phyloP scores from a whole-genome alignment of 30 jellyfish, hydroid and myxozoan species.

The Aurelia aurita complex sp. Pacific region DNA sequence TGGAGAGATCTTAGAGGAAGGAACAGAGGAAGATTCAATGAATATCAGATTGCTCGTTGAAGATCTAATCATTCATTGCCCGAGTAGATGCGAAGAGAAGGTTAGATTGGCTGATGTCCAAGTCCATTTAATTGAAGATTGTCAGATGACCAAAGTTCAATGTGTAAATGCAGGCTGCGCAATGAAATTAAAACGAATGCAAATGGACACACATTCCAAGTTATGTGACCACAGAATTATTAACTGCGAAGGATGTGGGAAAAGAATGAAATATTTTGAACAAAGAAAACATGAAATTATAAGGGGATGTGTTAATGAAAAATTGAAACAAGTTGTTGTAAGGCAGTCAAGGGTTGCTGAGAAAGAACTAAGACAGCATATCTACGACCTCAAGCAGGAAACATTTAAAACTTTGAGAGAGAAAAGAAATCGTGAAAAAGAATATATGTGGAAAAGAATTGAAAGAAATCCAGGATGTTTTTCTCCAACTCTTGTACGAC shows the following conservation, averaged over 20 bases:
- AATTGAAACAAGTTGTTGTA: slow-evolving; percentile 44
- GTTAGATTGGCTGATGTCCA: slow-evolving; percentile 11
- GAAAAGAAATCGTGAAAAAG: slow-evolving; percentile 44
- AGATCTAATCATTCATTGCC: slow-evolving; percentile 39
- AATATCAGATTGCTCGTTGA: slow-evolving; percentile 11
- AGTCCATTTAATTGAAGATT: slow-evolving; percentile 1
- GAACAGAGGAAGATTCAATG: slow-evolving; percentile 17
- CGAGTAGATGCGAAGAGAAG: slow-evolving; percentile 36
- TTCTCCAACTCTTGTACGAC: slow-evolving; percentile 69
- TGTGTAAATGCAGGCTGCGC: slow-evolving; percentile 42
- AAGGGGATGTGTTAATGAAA: slow-evolving; percentile 44
- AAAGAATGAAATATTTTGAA: slow-evolving; percentile 23
- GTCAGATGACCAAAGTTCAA: slow-evolving; percentile 31
- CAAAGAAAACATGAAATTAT: slow-evolving; percentile 51
- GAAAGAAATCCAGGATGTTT: slow-evolving; percentile 63
- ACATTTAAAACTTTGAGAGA: slow-evolving; percentile 47
- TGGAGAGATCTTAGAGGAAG: slow-evolving; percentile 38
- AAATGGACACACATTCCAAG: slow-evolving; percentile 24
- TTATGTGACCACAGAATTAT: slow-evolving; percentile 53
- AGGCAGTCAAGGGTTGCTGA: slow-evolving; percentile 48
- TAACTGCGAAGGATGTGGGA: slow-evolving; percentile 54
- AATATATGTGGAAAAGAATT: slow-evolving; percentile 61
- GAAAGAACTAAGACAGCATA: slow-evolving; percentile 40
- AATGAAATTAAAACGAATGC: slow-evolving; percentile 25
- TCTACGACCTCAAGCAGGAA: slow-evolving; percentile 30